phyloP scores from a whole-genome alignment of 37 sponge, comb jelly and placozoan species.

The Diacarnus erythraeanus region DNA sequence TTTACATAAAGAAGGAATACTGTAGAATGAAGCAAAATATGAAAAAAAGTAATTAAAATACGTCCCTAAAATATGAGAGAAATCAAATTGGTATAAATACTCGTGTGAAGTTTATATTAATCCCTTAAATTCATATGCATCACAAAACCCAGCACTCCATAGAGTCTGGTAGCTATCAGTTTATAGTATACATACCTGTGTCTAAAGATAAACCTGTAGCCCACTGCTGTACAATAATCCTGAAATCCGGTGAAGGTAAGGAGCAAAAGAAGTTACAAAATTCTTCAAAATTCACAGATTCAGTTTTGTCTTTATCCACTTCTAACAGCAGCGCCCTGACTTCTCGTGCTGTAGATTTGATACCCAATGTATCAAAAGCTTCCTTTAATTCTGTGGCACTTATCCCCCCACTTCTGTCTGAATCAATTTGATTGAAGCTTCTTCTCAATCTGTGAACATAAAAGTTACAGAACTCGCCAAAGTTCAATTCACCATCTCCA shows the following conservation, averaged over 20 bases:
- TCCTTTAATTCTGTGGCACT: slow-evolving; percentile 27
- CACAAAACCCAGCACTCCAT: too few species aligned
- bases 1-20: too few species aligned
- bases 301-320: slow-evolving; percentile 60
- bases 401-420: slow-evolving; percentile 57
- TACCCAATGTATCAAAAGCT: slow-evolving; percentile 38
- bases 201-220: slow-evolving; percentile 56
- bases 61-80: too few species aligned
- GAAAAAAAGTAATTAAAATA: too few species aligned
- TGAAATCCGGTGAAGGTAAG: slow-evolving; percentile 57
- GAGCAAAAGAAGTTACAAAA: slow-evolving; percentile 68
- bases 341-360: slow-evolving; percentile 35
- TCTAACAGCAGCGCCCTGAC: slow-evolving; percentile 30
- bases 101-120: too few species aligned
- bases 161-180: neutral
- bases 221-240: slow-evolving; percentile 59
- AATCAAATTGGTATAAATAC: too few species aligned
- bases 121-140: too few species aligned
- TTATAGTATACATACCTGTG: slow-evolving; percentile 19
- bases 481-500: slow-evolving; percentile 44
- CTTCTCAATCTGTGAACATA: slow-evolving; percentile 17
- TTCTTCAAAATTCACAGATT: slow-evolving; percentile 55
- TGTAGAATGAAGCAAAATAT: too few species aligned
- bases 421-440: slow-evolving; percentile 56
- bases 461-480: slow-evolving; percentile 56